Base-by-base conservation (phyloP, 2,113 vertebrate species). In the Daboia siamensis region DNA sequence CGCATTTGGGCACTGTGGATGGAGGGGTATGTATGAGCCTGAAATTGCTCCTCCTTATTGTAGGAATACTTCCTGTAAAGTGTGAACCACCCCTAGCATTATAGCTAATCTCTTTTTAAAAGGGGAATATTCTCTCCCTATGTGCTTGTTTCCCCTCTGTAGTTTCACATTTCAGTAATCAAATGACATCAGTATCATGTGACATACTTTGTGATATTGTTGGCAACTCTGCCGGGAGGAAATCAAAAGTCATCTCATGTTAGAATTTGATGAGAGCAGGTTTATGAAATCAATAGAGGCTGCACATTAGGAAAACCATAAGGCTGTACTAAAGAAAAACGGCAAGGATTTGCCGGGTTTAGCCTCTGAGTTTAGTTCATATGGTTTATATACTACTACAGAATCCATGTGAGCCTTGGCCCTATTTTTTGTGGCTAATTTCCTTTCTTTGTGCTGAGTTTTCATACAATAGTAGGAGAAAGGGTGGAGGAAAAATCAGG, bases 381-480 rank as follows among this genome's bases (percentile, higher is more conserved):
- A 26, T 88, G 88, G 64, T 84, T 92, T 92, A 48, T 48, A 12
- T 26, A 57, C 24, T 84, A 80, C 44, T 33, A 46, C 23, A n/a
- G n/a, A 23, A 39, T 91, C 10, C 17, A 15, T 44, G 29, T 87
- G 29, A 64, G 57, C 33, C 88, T 55, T 44, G 20, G 11, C 52
- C 26, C 39, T 48, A 3, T 13, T 84, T 3, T n/a, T 44, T 80
- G 39, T 55, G 48, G 33, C 17, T 80, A n/a, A 89, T 48, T 92
- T 92, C 91, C 87, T 89, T 57, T 57, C 64, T 84, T 89, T 84
- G 87, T 89, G 87, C 57, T 44, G 88, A 6, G 26, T 33, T 84
- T 92, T 89, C 91, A 89, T 89, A 89, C 39, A 57, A 57, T 80
- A 39, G 44, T n/a, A 74, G 48, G 52, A 87, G 84, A 91, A 86